Base-by-base conservation (phyloP, 2,888 invertebrate genomes). In the Podotricha telesiphe region DNA sequence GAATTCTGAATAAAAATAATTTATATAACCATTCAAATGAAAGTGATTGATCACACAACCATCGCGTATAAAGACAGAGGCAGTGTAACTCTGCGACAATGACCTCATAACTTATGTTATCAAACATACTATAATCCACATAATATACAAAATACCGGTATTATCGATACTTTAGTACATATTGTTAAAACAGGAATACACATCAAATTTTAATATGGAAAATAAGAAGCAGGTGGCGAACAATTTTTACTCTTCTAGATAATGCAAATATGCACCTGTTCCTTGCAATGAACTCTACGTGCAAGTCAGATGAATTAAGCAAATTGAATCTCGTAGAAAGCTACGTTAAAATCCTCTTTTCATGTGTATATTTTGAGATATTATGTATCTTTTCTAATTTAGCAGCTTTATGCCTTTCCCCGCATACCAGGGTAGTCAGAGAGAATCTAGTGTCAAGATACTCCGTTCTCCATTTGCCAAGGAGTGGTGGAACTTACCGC, bases 211-310 rank as follows among this genome's bases (percentile, higher is more conserved):
- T 76, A 71, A 72, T 73, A 73, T 64, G 47, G 45, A 68, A 71
- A 73, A 72, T 73, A 63, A 50, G 40, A 15, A 37, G 65, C 76
- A 75, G 76, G 74, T 75, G 75, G 59, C 68, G 73, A 64, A 67
- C 73, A 72, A 63, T 61, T 69, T 58, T 34, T 56, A 66, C 48
- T 40, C 58, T 70, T 58, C 69, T 71, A 58, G 63, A 68, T 68
- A 73, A 76, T 76, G 75, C 73, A 76, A 74, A 76, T 74, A 68
- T 72, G 68, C 77, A 77, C 72, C 78, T 76, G 78, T 62, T 72
- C 69, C 69, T 71, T 67, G 69, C 64, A 72, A 61, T 71, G 73
- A 73, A 73, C 70, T 74, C 73, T 75, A 72, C 75, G 70, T 73
- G 74, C 71, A 68, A 71, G 74, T 71, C 71, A 55, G 70, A 73